A percentile compares a stretch with the other conserved stretches of the same genome.
Conservation (phyloP, 2,888 invertebrate species). For the Sphaerophoria rueppellii region DNA sequence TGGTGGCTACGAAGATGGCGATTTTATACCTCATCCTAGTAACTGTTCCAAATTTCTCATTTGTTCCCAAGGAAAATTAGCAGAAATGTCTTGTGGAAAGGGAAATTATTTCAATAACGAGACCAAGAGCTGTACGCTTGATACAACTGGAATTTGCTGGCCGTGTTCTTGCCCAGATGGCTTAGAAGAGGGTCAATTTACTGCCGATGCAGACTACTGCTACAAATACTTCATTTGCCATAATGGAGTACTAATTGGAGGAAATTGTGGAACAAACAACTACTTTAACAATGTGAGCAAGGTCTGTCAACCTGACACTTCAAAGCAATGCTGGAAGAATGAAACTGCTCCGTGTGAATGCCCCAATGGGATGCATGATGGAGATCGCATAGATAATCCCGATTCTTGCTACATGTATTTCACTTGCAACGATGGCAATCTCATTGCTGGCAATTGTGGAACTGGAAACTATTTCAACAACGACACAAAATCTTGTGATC, state of each 20-base stretch:
- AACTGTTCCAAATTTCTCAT: slow-evolving; percentile 23
- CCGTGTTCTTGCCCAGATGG: slow-evolving; percentile 35
- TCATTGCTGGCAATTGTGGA: slow-evolving; percentile 74
- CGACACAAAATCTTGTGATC: slow-evolving; percentile 50
- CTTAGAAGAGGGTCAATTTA: slow-evolving; percentile 48
- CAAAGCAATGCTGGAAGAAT: slow-evolving; percentile 55
- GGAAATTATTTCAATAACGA: slow-evolving; percentile 69
- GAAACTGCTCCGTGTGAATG: slow-evolving; percentile 4
- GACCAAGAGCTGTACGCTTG: slow-evolving; percentile 23
- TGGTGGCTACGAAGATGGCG: slow-evolving; percentile 69
- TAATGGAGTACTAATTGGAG: slow-evolving; percentile 30
- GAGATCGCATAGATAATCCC: slow-evolving; percentile 50
- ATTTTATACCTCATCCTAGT: slow-evolving; percentile 64
- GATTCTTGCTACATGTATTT: slow-evolving; percentile 47
- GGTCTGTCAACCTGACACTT: slow-evolving; percentile 41
- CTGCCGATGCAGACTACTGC: slow-evolving; percentile 30
- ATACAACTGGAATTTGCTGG: slow-evolving; percentile 17
- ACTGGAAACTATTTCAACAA: slow-evolving; percentile 73
- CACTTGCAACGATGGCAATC: slow-evolving; percentile 69
- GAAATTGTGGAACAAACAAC: slow-evolving; percentile 48
- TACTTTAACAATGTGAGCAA: slow-evolving; percentile 40
- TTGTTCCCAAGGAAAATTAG: slow-evolving; percentile 37
- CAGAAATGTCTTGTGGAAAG: slow-evolving; percentile 31
- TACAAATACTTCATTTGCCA: slow-evolving; percentile 43
- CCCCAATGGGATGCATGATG: slow-evolving; percentile 51